Evolutionary conservation across 2,888 invertebrate genomes (phyloP).

Genomic region (Andricus quercusramuli): DNA sequence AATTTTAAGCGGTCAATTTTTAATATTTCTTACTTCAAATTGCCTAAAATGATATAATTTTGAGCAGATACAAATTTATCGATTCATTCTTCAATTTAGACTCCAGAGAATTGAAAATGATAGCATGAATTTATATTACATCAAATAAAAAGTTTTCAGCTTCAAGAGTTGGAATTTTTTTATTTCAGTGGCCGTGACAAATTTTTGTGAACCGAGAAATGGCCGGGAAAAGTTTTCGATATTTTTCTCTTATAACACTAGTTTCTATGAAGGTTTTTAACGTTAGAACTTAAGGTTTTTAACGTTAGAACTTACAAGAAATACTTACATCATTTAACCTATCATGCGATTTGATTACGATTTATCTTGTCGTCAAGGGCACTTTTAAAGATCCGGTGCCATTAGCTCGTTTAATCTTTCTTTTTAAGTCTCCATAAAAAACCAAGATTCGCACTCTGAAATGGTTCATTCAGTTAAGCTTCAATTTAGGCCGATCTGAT

Average conservation of each 20-base stretch:
- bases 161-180: too few species aligned
- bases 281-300: background rate
- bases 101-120: too few species aligned
- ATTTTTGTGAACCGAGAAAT: too few species aligned
- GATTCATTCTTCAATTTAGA: too few species aligned
- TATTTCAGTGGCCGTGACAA: too few species aligned
- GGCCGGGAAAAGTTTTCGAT: background rate
- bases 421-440: slow-evolving; percentile 16
- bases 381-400: slow-evolving; percentile 10
- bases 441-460: background rate
- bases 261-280: background rate
- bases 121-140: too few species aligned
- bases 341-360: slow-evolving; percentile 9
- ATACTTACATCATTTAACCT: background rate
- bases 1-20: too few species aligned
- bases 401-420: background rate
- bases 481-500: background rate
- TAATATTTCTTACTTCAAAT: too few species aligned
- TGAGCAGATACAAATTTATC: too few species aligned
- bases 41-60: too few species aligned
- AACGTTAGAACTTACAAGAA: background rate
- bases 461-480: background rate
- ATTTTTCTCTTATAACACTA: background rate
- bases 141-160: too few species aligned
- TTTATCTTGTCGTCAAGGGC: slow-evolving; percentile 21